A percentile compares a stretch with the other conserved stretches of the same genome.
phyloP scores from a whole-genome alignment of 1,140 invertebrate species.

The Drosophila persimilis region DNA sequence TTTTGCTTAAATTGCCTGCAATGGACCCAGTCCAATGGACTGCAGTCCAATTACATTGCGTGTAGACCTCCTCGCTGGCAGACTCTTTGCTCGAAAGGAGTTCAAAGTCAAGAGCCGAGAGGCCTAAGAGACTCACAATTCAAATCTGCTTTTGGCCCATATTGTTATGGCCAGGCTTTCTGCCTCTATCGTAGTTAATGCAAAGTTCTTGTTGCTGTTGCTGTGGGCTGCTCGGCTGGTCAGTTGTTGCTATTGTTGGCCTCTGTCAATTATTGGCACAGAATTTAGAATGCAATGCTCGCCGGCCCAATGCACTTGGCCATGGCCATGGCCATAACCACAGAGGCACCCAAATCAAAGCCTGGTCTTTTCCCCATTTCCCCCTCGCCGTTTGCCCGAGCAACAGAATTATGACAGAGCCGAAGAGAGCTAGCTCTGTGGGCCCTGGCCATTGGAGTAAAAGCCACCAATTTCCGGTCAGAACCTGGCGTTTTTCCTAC shows the following conservation, averaged over 20 bases:
- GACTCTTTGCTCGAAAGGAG: constrained; percentile 32
- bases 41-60: constrained; percentile 72
- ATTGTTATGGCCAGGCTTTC: constrained; percentile 57
- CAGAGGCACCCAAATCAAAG: constrained; percentile 73
- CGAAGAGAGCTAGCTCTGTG: constrained; percentile 10
- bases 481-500: constrained; percentile 25
- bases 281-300: constrained; percentile 63
- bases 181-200: constrained; percentile 49
- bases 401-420: constrained; percentile 62
- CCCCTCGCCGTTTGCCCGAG: constrained; percentile 12
- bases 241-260: constrained; percentile 41
- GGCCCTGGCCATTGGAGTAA: constrained; percentile 29
- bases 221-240: too few relatives aligned
- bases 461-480: constrained; percentile 75
- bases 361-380: background rate
- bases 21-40: constrained; percentile 9
- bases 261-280: constrained; percentile 76
- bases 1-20: constrained; percentile 50
- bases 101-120: constrained; percentile 70
- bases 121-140: constrained; percentile 59
- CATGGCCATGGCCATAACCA: constrained; percentile 59
- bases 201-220: constrained; percentile 24
- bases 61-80: constrained; percentile 26
- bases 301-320: constrained; percentile 33
- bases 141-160: constrained; percentile 69